Conservation (phyloP, 2,888 invertebrate genomes). For the Drosophila sordidapex region DNA sequence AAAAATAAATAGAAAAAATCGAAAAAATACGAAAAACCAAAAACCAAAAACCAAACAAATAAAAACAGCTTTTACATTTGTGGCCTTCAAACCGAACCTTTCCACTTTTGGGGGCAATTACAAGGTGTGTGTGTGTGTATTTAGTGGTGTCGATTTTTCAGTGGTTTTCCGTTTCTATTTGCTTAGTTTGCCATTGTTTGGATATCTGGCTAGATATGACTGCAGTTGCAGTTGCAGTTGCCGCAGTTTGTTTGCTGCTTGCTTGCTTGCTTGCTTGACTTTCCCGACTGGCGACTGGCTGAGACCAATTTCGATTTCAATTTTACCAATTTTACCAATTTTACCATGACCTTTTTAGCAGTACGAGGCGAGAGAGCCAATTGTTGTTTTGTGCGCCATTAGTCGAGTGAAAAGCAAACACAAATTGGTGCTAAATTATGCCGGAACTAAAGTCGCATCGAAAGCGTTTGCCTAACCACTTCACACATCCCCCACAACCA, state of each 20-base stretch:
- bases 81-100: constrained; percentile 55
- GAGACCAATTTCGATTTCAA: constrained; percentile 75
- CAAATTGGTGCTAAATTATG: constrained; percentile 80
- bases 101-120: constrained; percentile 46
- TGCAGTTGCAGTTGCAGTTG: constrained; percentile 27
- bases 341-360: constrained; percentile 72
- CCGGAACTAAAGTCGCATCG: constrained; percentile 67
- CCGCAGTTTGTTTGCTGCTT: background rate
- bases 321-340: constrained; percentile 66
- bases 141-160: constrained; percentile 40
- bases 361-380: constrained; percentile 37
- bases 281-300: constrained; percentile 45
- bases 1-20: background rate
- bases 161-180: constrained; percentile 51
- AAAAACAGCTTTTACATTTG: constrained; percentile 38
- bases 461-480: constrained; percentile 12
- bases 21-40: background rate
- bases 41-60: constrained; percentile 2
- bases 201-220: constrained; percentile 40
- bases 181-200: constrained; percentile 26
- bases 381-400: constrained; percentile 56
- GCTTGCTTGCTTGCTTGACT: constrained; percentile 37
- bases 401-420: constrained; percentile 75
- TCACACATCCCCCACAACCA: background rate
- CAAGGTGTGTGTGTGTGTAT: constrained; percentile 21